Percentiles rank a stretch among this genome's conserved stretches.
Conservation (phyloP, 2,113 vertebrate species). For the Drymodes brunneopygia region DNA sequence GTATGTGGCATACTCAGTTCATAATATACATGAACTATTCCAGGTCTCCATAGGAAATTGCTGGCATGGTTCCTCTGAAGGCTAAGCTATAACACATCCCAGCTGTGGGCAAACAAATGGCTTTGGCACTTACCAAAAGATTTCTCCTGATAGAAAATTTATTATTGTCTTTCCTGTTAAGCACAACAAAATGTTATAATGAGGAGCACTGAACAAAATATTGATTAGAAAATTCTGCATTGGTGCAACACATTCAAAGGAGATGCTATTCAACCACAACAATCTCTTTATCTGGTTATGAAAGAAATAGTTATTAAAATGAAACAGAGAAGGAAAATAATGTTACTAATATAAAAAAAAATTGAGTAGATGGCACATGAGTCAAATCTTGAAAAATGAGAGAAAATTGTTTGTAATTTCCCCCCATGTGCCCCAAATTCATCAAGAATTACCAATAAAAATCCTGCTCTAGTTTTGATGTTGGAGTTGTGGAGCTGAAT, state of each 20-base stretch:
- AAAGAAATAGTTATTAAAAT: background rate
- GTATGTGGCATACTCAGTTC: background rate
- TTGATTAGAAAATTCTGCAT: conserved; percentile 16
- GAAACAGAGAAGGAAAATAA: background rate
- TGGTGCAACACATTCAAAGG: background rate
- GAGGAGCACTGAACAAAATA: background rate
- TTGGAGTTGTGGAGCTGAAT: background rate
- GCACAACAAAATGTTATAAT: background rate
- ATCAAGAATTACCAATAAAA: background rate
- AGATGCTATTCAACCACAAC: background rate
- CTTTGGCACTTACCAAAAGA: conserved; percentile 18
- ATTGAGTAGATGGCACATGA: background rate
- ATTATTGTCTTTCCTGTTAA: background rate
- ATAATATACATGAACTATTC: background rate
- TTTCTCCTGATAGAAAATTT: background rate
- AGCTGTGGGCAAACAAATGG: conserved; percentile 33
- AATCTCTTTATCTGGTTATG: background rate
- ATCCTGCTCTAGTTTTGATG: background rate
- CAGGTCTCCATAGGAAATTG: background rate
- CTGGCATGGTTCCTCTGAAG: background rate
- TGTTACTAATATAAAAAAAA: background rate
- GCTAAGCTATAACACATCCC: background rate
- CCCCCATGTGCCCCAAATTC: background rate
- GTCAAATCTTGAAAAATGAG: background rate
- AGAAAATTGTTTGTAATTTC: background rate